phyloP scores from a whole-genome alignment of 2,797 vertebrate genomes.

The Cacajao melanocephalus region DNA sequence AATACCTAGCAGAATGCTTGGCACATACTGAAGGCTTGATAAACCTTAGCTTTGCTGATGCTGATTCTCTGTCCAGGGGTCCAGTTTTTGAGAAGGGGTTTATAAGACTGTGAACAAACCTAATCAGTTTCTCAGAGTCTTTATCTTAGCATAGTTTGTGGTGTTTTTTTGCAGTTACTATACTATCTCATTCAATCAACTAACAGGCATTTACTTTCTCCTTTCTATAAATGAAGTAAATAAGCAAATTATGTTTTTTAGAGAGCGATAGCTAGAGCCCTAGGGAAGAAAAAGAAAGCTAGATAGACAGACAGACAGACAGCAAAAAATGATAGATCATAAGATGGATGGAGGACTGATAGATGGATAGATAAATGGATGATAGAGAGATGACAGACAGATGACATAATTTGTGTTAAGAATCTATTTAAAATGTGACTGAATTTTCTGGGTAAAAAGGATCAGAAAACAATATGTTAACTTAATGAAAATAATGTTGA shows the following conservation, averaged over 20 bases:
- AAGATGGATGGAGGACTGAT: not conserved
- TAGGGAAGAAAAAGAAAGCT: not conserved
- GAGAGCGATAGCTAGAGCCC: not conserved
- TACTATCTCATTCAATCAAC: not conserved
- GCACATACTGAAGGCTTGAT: not conserved
- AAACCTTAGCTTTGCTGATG: not conserved
- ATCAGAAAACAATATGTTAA: not conserved
- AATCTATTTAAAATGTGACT: not conserved
- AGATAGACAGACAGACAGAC: not conserved
- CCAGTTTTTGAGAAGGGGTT: not conserved
- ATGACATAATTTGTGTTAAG: not conserved
- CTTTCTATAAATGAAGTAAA: not conserved
- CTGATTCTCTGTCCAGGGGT: not conserved
- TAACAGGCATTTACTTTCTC: not conserved
- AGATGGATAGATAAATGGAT: not conserved
- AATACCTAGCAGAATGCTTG: not conserved
- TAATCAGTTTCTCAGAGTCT: not conserved
- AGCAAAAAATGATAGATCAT: not conserved
- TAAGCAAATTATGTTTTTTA: not conserved
- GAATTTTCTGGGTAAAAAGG: not conserved
- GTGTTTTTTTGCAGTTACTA: not conserved
- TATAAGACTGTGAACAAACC: not conserved
- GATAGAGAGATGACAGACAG: not conserved
- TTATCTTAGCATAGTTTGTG: not conserved
- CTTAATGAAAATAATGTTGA: not conserved